A percentile compares a stretch with the other conserved stretches of the same genome.
These are phyloP conservation scores for Melospiza georgiana DNA, from an alignment of 2,113 vertebrate species.

Conservation along the genomic window DNA sequence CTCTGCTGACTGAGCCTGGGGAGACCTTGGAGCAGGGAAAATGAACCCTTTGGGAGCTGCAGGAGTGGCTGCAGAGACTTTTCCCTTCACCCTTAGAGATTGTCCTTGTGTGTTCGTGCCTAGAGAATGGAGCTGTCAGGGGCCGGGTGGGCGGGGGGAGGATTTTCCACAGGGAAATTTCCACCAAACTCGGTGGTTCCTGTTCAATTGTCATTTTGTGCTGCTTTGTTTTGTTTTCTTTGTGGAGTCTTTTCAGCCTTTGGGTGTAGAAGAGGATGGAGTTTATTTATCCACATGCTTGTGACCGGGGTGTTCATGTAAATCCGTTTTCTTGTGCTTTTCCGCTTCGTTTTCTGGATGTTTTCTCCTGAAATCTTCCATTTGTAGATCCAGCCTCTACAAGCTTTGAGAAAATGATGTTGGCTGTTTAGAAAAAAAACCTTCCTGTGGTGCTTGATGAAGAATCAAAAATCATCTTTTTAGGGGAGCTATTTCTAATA, in stretches of 20 bases:
- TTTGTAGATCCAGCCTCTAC: neutral
- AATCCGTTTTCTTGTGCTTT: conserved; percentile 42
- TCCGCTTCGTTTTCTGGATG: neutral
- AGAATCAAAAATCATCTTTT: neutral
- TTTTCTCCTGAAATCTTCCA: neutral
- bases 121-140: conserved; percentile 29
- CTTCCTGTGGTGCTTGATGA: neutral
- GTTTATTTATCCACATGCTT: neutral
- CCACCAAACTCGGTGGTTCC: neutral
- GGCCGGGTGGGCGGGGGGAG: neutral
- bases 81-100: neutral
- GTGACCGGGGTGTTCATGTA: neutral
- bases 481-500: neutral
- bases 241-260: neutral
- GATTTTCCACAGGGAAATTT: neutral
- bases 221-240: neutral
- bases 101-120: conserved; percentile 56
- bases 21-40: neutral
- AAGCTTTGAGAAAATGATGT: neutral
- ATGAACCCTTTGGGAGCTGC: neutral
- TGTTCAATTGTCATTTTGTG: neutral
- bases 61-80: neutral
- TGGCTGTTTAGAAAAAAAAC: neutral
- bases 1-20: neutral
- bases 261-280: conserved; percentile 2